Conservation (phyloP, 30 jellyfish, hydroid and myxozoan genomes). For the Aurelia sp. region DNA sequence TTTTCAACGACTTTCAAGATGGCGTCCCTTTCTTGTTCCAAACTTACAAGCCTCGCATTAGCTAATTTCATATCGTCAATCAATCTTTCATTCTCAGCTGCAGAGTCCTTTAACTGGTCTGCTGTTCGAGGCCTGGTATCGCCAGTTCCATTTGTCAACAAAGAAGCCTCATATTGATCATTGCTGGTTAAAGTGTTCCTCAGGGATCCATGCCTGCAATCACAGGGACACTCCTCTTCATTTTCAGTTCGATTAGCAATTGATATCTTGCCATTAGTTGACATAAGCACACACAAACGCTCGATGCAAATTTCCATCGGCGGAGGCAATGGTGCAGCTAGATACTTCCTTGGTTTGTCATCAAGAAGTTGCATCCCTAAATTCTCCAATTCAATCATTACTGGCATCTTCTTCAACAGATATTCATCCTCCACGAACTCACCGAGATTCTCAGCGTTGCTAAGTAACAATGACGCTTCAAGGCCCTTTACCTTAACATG, state of each 20-base stretch:
- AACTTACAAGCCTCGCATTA: constrained; percentile 81
- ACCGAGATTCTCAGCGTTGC: constrained; percentile 89
- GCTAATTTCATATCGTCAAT: constrained; percentile 85
- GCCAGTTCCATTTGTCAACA: constrained; percentile 5
- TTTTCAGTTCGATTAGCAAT: too few species aligned
- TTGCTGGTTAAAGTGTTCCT: neutral
- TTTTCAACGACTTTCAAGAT: constrained; percentile 92
- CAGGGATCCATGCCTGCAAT: too few species aligned
- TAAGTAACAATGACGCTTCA: constrained; percentile 70
- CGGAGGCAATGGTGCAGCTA: constrained; percentile 80
- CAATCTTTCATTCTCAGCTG: constrained; percentile 42
- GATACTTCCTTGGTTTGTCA: constrained; percentile 89
- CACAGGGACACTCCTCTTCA: neutral
- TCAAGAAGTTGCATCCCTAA: constrained; percentile 71
- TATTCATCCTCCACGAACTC: constrained; percentile 96
- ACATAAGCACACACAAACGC: constrained; percentile 45
- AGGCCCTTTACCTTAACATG: constrained; percentile 69
- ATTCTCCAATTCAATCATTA: constrained; percentile 63
- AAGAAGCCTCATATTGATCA: neutral
- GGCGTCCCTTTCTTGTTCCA: constrained; percentile 90
- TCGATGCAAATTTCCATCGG: constrained; percentile 74
- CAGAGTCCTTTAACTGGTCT: neutral
- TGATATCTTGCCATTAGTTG: constrained; percentile 53
- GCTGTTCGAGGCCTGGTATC: neutral
- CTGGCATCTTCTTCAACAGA: constrained; percentile 69